Base-by-base conservation (phyloP, 2,797 vertebrate genomes). In the Sebastes nivosus region DNA sequence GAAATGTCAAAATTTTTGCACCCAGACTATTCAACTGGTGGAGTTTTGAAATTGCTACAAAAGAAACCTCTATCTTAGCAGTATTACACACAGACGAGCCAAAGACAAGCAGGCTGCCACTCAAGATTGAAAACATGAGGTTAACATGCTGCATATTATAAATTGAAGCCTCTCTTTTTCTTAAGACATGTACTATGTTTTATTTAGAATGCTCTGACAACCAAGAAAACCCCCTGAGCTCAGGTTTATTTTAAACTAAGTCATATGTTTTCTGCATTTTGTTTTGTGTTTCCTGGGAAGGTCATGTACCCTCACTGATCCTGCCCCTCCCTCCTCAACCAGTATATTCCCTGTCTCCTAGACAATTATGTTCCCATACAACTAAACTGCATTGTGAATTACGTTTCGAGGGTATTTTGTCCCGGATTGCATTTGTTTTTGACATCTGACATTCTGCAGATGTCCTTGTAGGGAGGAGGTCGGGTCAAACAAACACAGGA, bases 391-490 rank as follows among this genome's bases (percentile, higher is more conserved):
- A 50, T 50, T 50, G 18, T 50, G 46, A 50, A 50, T 50, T 50
- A 50, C 8, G 8, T 50, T 50, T 50, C 18, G 8, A 50, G 18
- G 46, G 84, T 87, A 66, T 74, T 74, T 30, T 50, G 82, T 46
- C 42, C 42, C 42, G 16, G 42, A 46, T 46, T 46, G 42, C 42
- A 46, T 46, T 46, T 46, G 16, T 18, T 46, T 46, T 18, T 46
- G 42, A 46, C 42, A 18, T 46, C 42, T 46, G 75, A 76, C 76
- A 83, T 71, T 54, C 52, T 50, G 18, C 18, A 3, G 46, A 50
- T 8, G 46, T 50, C 46, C 3, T 20, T 50, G 18, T 50, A 20
- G 7, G 18, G 18, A 50, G 46, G 46, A 50, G 46, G 46, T 50
- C 8, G 18, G 46, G 16, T 50, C 46, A 50, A 50, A 50, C 18